Percentiles rank a stretch among this genome's conserved stretches.
Evolutionary conservation across 2,888 invertebrate genomes (phyloP).

Genomic region (Stomorhina lunata): DNA sequence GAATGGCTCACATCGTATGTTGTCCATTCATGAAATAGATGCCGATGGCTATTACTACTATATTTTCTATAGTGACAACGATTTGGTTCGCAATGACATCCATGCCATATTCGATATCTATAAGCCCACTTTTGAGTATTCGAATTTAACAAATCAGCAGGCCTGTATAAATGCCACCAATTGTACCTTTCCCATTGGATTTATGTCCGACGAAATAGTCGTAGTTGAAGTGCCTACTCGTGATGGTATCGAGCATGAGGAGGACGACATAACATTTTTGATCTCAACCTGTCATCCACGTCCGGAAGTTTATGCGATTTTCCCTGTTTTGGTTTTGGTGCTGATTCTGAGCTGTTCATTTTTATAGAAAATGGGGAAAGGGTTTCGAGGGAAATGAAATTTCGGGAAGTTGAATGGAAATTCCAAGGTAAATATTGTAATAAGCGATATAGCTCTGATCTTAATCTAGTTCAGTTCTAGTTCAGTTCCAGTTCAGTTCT

Average conservation of each 20-base stretch:
- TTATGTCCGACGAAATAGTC: conserved; percentile 88
- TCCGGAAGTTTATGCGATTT: conserved; percentile 88
- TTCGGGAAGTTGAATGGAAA: not conserved
- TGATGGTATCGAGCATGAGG: conserved; percentile 89
- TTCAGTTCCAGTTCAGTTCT: too few relatives aligned
- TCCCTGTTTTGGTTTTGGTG: conserved; percentile 88
- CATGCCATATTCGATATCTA: conserved; percentile 92
- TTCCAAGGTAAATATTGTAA: not conserved
- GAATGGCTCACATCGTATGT: conserved; percentile 84
- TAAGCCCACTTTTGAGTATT: conserved; percentile 90
- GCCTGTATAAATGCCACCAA: conserved; percentile 88
- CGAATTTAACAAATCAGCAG: conserved; percentile 79
- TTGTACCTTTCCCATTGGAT: conserved; percentile 87
- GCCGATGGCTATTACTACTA: conserved; percentile 93
- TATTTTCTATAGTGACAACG: conserved; percentile 93
- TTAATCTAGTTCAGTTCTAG: too few relatives aligned
- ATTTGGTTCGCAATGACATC: conserved; percentile 88
- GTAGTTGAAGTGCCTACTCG: conserved; percentile 91
- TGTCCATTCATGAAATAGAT: conserved; percentile 85
- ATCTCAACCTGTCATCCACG: conserved; percentile 90
- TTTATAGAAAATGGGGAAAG: conserved; percentile 81
- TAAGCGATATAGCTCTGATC: too few relatives aligned
- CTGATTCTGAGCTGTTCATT: conserved; percentile 90
- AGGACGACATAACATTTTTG: conserved; percentile 86
- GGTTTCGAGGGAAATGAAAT: not conserved